Evolutionary conservation across 2,113 vertebrate species (phyloP), one percentile per base, ranked within the genome.

Genomic region (Lepisosteus osseus): DNA sequence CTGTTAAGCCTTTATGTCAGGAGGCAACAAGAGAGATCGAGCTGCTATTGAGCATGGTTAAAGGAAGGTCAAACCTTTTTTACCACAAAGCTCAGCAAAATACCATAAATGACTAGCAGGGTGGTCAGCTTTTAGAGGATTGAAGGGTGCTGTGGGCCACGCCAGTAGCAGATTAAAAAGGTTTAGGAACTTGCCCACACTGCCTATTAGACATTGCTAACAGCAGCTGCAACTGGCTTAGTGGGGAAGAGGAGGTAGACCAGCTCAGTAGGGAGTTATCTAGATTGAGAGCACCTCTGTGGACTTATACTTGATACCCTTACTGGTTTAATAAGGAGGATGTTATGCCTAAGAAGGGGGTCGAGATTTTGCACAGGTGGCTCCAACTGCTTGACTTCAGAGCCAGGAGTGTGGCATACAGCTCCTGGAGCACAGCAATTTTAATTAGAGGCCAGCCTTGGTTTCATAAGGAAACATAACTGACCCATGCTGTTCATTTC

Each of bases 41-140:
- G 12, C 11, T 59, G 57, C 9, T 59, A 13, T 5, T 59, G n/a
- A 13, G 57, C 11, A 59, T n/a, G 4, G 11, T 13, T 59, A 59
- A 6, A 59, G 57, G 57, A 59, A 59, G 57, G 57, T 59, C 57
- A 59, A 59, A 59, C n/a, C 5, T 59, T 13, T 59, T 59, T n/a
- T 6, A 59, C 57, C 57, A n/a, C 57, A 59, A 59, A 15, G 4
- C 57, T 15, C 12, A 59, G 14, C 14, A 13, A n/a, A 59, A 59
- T 59, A 15, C 57, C n/a, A 59, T 15, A 51, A 51, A 51, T 51
- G 47, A 51, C 47, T 51, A 13, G 57, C 13, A 59, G 57, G 57
- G 57, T 59, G 57, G 57, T 15, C 57, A 59, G 8, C 57, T 59
- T 59, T 59, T 59, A 51, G 47, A 59, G 57, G 12, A 59, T 59